Percentiles rank a stretch among this genome's conserved stretches.
phyloP scores from a whole-genome alignment of 2,113 vertebrate species.

The Erpornis zantholeuca region DNA sequence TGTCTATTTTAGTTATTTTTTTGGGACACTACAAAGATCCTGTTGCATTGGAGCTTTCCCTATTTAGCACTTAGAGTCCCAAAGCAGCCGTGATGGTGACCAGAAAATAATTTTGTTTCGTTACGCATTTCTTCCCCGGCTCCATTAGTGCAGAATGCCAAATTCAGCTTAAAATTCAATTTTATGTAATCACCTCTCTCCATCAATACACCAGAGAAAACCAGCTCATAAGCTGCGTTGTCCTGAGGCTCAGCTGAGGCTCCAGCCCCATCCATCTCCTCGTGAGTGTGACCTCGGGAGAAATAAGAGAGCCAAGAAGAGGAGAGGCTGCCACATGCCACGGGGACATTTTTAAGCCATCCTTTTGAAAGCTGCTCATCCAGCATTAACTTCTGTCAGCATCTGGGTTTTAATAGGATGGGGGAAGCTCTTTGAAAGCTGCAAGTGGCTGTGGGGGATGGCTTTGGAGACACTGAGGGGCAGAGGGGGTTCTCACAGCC shows the following conservation, averaged over 20 bases:
- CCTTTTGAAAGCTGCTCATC: neutral
- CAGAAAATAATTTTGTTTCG: neutral
- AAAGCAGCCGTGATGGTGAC: neutral
- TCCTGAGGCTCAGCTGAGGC: neutral
- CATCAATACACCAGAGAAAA: neutral
- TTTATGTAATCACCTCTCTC: neutral
- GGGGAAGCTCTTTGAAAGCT: neutral
- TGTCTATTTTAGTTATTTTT: neutral
- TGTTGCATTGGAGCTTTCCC: neutral
- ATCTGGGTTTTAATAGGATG: neutral
- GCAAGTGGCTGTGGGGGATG: neutral
- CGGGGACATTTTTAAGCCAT: neutral
- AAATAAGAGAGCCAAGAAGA: neutral
- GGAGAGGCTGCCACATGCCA: neutral
- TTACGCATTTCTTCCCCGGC: neutral
- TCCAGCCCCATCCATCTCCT: neutral
- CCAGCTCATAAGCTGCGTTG: neutral
- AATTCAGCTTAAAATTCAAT: constrained; percentile 31
- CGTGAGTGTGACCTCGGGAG: neutral
- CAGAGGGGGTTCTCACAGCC: neutral
- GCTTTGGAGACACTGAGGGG: neutral
- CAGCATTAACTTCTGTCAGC: neutral
- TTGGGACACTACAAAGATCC: neutral
- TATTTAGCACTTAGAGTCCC: neutral
- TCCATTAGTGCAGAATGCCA: neutral